phyloP scores from a whole-genome alignment of 2,888 invertebrate species.

The Pyrocoelia pectoralis region DNA sequence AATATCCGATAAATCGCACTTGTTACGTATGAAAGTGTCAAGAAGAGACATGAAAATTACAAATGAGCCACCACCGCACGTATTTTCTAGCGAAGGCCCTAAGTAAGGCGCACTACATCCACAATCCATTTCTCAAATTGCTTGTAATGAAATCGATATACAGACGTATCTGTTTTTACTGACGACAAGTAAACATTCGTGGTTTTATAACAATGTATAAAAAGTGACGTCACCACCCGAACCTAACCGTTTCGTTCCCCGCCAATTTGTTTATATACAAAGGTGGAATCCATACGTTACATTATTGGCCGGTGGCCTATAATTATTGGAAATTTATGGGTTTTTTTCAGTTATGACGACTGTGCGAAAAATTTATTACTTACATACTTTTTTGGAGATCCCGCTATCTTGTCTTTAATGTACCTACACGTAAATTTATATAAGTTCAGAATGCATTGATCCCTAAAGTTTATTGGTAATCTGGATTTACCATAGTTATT shows the following conservation, averaged over 20 bases:
- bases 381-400: too few species aligned
- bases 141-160: background rate
- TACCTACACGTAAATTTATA: background rate
- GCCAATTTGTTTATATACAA: too few species aligned
- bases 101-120: conserved; percentile 65
- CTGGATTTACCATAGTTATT: conserved; percentile 6
- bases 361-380: too few species aligned
- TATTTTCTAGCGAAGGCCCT: conserved; percentile 65
- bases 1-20: conserved; percentile 66
- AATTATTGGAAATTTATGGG: too few species aligned
- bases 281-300: too few species aligned
- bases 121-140: conserved; percentile 60
- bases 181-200: too few species aligned
- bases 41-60: conserved; percentile 71
- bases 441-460: background rate
- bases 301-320: too few species aligned
- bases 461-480: background rate
- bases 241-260: too few species aligned
- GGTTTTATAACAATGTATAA: too few species aligned
- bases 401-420: too few species aligned
- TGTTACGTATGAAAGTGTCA: conserved; percentile 68
- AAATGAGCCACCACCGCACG: conserved; percentile 68
- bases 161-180: background rate
- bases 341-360: too few species aligned
- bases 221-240: too few species aligned